These are phyloP conservation scores for Trichogramma evanescens DNA, from an alignment of 2,888 invertebrate species.

Conservation along the genomic window DNA sequence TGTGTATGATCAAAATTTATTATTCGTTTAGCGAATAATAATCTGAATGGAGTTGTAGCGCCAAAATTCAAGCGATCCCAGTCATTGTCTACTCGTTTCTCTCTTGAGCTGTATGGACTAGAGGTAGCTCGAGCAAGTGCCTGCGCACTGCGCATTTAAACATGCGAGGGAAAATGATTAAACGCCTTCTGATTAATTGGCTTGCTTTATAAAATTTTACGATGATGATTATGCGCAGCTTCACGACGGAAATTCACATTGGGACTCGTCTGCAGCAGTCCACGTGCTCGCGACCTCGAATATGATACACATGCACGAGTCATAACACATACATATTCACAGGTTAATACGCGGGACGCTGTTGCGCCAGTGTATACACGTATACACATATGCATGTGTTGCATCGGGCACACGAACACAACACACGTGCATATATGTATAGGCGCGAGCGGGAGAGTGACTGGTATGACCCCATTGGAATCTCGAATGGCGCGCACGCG, in stretches of 20 bases:
- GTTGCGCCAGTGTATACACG: neutral
- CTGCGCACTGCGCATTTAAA: neutral
- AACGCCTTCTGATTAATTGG: conserved; percentile 18
- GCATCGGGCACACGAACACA: neutral
- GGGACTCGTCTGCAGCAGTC: too few relatives aligned
- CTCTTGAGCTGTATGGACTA: too few relatives aligned
- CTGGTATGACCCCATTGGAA: conserved; percentile 7
- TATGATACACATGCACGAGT: neutral
- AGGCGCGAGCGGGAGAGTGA: neutral
- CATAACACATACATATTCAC: neutral
- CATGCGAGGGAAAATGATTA: conserved; percentile 11
- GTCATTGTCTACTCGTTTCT: too few relatives aligned
- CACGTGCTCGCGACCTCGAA: neutral
- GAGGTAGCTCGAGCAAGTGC: neutral
- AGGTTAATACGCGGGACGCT: neutral
- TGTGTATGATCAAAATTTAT: conserved; percentile 9
- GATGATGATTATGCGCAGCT: neutral
- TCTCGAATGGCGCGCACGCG: conserved; percentile 22
- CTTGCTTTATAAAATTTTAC: conserved; percentile 23
- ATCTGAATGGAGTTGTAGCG: conserved; percentile 1
- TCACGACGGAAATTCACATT: too few relatives aligned
- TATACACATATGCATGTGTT: too few relatives aligned
- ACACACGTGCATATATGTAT: neutral
- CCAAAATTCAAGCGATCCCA: neutral
- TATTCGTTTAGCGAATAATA: conserved; percentile 15